Evolutionary conservation across 1,140 invertebrate species (phyloP).

Genomic region (Lanistes nyassanus): DNA sequence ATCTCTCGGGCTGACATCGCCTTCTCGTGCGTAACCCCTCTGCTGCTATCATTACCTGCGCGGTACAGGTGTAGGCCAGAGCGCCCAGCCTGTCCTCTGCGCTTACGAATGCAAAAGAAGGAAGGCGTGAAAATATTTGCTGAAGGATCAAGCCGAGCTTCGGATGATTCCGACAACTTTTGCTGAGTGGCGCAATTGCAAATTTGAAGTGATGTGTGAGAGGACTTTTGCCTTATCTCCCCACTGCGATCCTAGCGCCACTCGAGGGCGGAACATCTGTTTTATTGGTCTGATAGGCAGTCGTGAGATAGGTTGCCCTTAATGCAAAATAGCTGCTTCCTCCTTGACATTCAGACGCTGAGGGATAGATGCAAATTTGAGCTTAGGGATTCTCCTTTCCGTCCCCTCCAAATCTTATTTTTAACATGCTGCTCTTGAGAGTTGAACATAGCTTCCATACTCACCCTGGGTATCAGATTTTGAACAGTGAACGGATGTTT

Average conservation of each 20-base stretch:
- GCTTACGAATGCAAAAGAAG: background rate
- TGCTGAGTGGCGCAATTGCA: slow-evolving; percentile 2
- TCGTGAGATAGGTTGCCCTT: background rate
- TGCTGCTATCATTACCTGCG: too few species aligned
- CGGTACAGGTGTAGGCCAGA: too few species aligned
- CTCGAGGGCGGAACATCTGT: slow-evolving; percentile 10
- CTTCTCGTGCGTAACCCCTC: too few species aligned
- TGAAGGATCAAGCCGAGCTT: background rate
- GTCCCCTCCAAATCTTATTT: too few species aligned
- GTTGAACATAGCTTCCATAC: too few species aligned
- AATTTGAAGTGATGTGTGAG: background rate
- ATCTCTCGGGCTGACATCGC: too few species aligned
- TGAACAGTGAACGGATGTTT: too few species aligned
- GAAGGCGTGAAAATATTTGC: slow-evolving; percentile 5
- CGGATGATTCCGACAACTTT: background rate
- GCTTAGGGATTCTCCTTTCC: too few species aligned
- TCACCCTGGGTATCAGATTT: too few species aligned
- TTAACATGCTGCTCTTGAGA: too few species aligned
- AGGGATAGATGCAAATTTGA: too few species aligned
- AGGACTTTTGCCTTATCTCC: slow-evolving; percentile 5
- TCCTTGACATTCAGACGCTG: background rate
- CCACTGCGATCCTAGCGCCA: background rate
- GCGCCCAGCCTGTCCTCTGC: background rate
- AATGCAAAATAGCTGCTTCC: background rate
- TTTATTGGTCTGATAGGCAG: slow-evolving; percentile 6